These are phyloP conservation scores for Anagrus nilaparvatae DNA, from an alignment of 1,140 invertebrate species.

Conservation along the genomic window DNA sequence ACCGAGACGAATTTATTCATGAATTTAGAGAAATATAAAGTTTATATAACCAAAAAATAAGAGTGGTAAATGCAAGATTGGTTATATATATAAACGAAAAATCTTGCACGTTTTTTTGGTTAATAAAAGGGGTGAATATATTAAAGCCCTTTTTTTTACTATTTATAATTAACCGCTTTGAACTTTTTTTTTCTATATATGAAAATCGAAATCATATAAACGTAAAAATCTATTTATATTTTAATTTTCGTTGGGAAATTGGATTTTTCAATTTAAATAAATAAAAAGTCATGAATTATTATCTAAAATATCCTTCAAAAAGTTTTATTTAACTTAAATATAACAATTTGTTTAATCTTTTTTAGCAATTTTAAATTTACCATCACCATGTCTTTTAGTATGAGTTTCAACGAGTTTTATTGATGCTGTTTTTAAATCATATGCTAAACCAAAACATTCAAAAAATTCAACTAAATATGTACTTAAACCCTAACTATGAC, in stretches of 20 bases:
- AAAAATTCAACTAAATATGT: no score
- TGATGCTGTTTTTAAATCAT: no score
- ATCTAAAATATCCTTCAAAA: no score
- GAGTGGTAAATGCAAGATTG: constrained; percentile 40
- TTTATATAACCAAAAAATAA: no score
- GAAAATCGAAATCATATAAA: constrained; percentile 29
- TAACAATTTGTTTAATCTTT: no score
- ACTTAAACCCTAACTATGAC: no score
- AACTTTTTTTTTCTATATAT: no score
- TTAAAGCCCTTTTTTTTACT: constrained; percentile 24
- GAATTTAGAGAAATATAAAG: constrained; percentile 19
- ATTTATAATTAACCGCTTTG: constrained; percentile 36
- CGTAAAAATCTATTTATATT: constrained; percentile 1
- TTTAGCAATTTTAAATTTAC: no score
- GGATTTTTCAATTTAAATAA: not conserved
- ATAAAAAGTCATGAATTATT: not conserved
- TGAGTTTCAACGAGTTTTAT: no score
- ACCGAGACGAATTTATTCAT: constrained; percentile 30
- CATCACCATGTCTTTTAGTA: no score
- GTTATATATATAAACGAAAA: constrained; percentile 41
- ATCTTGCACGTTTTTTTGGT: constrained; percentile 34
- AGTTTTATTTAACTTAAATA: no score
- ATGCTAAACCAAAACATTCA: no score
- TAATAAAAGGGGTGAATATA: constrained; percentile 41
- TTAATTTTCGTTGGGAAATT: constrained; percentile 1